Evolutionary conservation across 2,888 invertebrate genomes (phyloP), one percentile per base, ranked within the genome.

Genomic region (Diarsia mendica): DNA sequence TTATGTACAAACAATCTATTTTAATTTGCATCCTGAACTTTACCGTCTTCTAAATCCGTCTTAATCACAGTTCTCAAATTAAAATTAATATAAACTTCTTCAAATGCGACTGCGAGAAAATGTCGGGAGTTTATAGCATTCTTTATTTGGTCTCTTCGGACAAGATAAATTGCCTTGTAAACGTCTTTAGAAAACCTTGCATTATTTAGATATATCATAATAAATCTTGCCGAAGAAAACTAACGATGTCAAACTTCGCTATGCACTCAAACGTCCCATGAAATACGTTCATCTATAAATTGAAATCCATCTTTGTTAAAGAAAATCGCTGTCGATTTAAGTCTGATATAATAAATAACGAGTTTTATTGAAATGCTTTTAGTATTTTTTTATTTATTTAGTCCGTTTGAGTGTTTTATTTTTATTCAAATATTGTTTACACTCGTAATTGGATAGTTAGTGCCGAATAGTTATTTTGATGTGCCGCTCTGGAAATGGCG

Each of bases 111-210:
- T 64, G 68, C 15, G 72, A 71, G 72, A 78, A 74, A 66, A 65
- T 69, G 67, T 60, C 60, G 44, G 68, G 58, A 78, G 72, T 83
- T 81, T 74, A 87, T 68, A 58, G 76, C 76, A 74, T 77, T 75
- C 73, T 81, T 85, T 73, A 78, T 83, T 83, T 65, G 70, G 67
- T 63, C 72, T 48, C 64, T 64, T 53, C 51, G 53, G 69, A 73
- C 67, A 78, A 87, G 81, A 86, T 87, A 75, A 83, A 86, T 87
- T 75, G 76, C 67, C 75, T 73, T 77, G 67, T 86, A 87, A 86
- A 86, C n/a, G 53, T 79, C 71, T 79, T 69, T 65, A 79, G 83
- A 85, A 79, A 85, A 80, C 28, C 76, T 64, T 68, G 61, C 69
- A 74, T 82, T 83, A 84, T 80, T 75, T 68, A 80, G 77, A 77